A percentile compares a stretch with the other conserved stretches of the same genome.
phyloP scores from a whole-genome alignment of 2,797 vertebrate genomes.

The Loris lydekkerianus region DNA sequence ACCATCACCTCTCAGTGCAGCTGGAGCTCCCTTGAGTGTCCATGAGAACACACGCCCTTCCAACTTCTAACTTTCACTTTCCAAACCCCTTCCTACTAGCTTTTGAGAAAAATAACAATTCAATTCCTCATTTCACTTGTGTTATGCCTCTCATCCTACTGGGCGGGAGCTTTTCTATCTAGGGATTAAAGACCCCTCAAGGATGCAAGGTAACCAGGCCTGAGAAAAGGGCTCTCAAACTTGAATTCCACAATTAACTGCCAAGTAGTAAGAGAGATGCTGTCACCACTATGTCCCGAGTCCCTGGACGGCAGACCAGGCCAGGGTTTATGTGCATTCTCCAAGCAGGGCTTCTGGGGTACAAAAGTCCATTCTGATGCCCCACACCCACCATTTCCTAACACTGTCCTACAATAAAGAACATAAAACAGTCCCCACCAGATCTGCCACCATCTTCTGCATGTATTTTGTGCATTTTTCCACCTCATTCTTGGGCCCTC shows the following conservation, averaged over 20 bases:
- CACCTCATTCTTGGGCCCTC: conserved; percentile 97
- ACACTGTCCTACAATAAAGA: not conserved
- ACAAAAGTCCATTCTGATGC: not conserved
- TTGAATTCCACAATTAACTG: not conserved
- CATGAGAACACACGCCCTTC: fast-evolving
- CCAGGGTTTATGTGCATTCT: fast-evolving
- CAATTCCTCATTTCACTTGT: too few relatives aligned
- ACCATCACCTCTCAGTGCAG: fast-evolving
- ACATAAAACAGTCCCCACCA: conserved; percentile 86
- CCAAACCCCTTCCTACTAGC: too few relatives aligned
- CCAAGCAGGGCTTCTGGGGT: not conserved
- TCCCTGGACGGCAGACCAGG: fast-evolving
- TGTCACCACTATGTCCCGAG: not conserved
- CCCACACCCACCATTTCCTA: fast-evolving
- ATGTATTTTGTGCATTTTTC: conserved; percentile 99
- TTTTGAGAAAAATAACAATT: not conserved
- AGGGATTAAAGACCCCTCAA: not conserved
- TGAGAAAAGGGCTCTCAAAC: not conserved
- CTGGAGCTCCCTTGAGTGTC: fast-evolving
- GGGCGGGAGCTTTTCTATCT: not conserved
- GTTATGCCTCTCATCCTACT: not conserved
- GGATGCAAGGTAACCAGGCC: not conserved
- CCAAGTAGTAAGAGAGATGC: too few relatives aligned
- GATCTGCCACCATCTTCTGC: conserved; percentile 98
- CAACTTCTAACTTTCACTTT: not conserved